Base-by-base conservation (phyloP, 1,140 invertebrate genomes). In the Scylla paramamosain region DNA sequence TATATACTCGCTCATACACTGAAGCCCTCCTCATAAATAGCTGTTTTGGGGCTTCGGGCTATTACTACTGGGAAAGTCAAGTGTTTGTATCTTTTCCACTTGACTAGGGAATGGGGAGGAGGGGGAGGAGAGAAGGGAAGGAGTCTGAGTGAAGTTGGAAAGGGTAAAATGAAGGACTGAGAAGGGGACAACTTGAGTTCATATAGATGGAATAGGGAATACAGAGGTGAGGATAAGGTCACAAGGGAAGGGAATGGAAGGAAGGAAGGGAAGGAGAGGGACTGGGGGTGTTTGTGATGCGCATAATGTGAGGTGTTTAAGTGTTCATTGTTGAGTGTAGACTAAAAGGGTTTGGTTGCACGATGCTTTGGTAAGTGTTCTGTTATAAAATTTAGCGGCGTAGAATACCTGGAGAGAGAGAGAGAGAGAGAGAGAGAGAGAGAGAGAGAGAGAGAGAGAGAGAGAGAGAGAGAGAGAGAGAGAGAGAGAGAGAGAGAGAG, bases 41-140 rank as follows among this genome's bases (percentile, higher is more conserved):
- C 0, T n/a, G 20, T 77, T n/a, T 20, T 25, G 67, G 67, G 67
- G 67, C 67, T 77, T 77, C 67, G 0, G 8, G 67, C 12, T n/a
- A 77, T n/a, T n/a, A n/a, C 20, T 77, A n/a, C 6, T 0, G 8
- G 4, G 12, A 20, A n/a, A 77, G 25, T 77, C 14, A 92, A 32
- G 90, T 92, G 90, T 59, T 59, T 92, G 29, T 59, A 25, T 92
- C 28, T 59, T 29, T 12, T 31, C 67, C 28, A 12, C 8, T 59
- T 31, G 25, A 32, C 20, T 67, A 45, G 77, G 84, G 77, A 77
- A 29, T 39, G 32, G 90, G 28, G 52, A 77, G 59, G 25, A 82
- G 39, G 77, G 29, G 67, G 28, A 48, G n/a, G 67, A 82, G 48
- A 83, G 91, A 83, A 48, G 25, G 52, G 67, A 59, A 92, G n/a